Base-by-base conservation (phyloP, 2,113 vertebrate species). In the Indicator indicator region DNA sequence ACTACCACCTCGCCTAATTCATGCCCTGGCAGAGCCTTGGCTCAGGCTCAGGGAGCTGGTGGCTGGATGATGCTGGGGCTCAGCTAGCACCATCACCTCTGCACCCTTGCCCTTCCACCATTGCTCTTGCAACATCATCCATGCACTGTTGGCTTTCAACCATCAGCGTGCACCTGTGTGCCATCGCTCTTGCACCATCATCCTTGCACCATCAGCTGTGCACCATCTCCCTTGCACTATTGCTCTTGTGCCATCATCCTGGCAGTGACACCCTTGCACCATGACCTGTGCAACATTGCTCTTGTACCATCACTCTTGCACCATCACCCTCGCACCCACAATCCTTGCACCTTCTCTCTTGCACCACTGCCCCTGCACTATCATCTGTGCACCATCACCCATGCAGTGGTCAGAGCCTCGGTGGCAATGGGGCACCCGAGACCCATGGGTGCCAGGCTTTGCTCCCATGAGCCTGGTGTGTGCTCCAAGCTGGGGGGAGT, bases 361-460 rank as follows among this genome's bases (percentile, higher is more conserved):
- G 44, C 44, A 46, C 44, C 13, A 46, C 17, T 46, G 44, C 44
- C 15, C 44, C 44, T 36, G 36, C 36, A 36, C 36, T 36, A 48
- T 59, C n/a, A 23, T 21, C 12, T 23, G 30, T 36, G 30, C 65
- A 17, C 56, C 40, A 0, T 36, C 4, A 11, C 52, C 21, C 79
- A 52, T 52, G 63, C 42, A 17, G 77, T 2, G 6, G 72, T 11
- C 1, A 13, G 38, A 60, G 69, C 82, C 27, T 8, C 5, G 74
- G 50, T n/a, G 7, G 0, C 16, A 2, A 20, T 3, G 1, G 11
- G 28, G n/a, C 9, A 3, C 10, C 12, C 0, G 4, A 46, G 23
- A 20, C 36, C 83, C 1, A 0, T 6, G 67, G 40, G 15, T 60
- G 50, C 55, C 3, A 3, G 59, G 71, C 2, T 82, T 65, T 71